Base-by-base conservation (phyloP, 1,140 invertebrate genomes). In the Acromyrmex heyeri region DNA sequence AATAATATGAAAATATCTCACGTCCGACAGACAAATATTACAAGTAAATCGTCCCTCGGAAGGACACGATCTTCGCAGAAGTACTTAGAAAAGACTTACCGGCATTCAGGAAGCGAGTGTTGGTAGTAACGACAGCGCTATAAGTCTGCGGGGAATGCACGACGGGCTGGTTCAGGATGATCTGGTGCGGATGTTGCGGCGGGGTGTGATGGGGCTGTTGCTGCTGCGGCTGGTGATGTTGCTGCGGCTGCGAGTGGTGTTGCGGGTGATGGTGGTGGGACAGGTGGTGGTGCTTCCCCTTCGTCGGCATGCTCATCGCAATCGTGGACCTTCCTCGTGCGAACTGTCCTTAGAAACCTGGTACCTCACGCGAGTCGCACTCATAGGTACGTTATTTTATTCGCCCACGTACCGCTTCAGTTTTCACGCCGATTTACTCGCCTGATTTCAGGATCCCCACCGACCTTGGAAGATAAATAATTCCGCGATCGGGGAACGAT, bases 241-340 rank as follows among this genome's bases (percentile, higher is more conserved):
- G 91, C 38, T 88, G 89, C 30, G 87, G 38, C 62, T 76, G 87
- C 34, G 85, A 89, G 7, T 69, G 16, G 81, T 72, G 67, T 16
- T 24, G 69, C 21, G 24, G 67, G 10, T 91, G 91, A 14, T 87
- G 87, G 30, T 89, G 90, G 50, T 94, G 93, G 70, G 90, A 70
- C 86, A 90, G 86, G 53, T 93, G 93, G 82, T 93, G 93, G 65
- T 93, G 92, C 72, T 94, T 94, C 76, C 93, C 93, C 88, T 93
- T 94, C 69, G 88, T 90, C 91, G 93, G 92, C 93, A 94, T 94
- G 87, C 91, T 94, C 93, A 94, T 93, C 91, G 88, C 90, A 91
- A 70, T 82, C 88, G 90, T 90, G 79, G 75, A 65, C 75, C 89
- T 87, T 90, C 91, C 85, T 89, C 76, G 65, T 88, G 89, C 44